phyloP scores from a whole-genome alignment of 2,113 vertebrate genomes.

The Catharus minimus region DNA sequence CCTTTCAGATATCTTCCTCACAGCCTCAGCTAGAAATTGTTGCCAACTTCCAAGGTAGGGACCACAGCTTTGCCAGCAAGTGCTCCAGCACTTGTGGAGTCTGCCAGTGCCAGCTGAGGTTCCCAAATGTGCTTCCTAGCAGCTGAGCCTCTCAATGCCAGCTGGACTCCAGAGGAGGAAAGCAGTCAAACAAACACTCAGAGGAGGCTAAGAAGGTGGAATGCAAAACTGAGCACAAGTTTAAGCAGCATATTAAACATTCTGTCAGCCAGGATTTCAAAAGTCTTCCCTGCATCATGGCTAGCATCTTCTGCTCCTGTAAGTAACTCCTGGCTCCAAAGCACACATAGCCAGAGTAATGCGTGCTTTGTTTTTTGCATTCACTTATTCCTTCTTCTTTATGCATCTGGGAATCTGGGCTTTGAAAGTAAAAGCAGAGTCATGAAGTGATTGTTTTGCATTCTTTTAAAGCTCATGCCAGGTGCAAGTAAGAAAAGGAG shows the following conservation, averaged over 20 bases:
- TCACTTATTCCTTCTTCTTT: neutral
- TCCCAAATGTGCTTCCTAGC: neutral
- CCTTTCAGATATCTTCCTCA: neutral
- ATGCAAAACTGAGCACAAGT: neutral
- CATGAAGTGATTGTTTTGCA: neutral
- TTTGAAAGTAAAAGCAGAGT: neutral
- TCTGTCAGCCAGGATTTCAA: neutral
- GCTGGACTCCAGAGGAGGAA: slow-evolving; percentile 4
- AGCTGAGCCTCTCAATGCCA: neutral
- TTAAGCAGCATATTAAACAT: slow-evolving; percentile 1
- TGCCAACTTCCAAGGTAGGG: neutral
- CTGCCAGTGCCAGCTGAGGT: neutral
- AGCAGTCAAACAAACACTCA: slow-evolving; percentile 28
- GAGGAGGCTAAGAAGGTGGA: neutral
- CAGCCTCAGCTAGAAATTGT: neutral
- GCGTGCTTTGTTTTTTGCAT: neutral
- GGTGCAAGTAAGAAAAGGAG: neutral
- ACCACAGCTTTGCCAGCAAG: neutral
- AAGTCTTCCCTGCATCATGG: neutral
- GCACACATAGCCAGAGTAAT: neutral
- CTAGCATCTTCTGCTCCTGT: neutral
- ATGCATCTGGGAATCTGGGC: neutral
- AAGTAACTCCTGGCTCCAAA: neutral
- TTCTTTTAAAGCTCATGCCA: neutral
- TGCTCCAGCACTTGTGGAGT: neutral